Percentiles rank a stretch among this genome's conserved stretches.
Evolutionary conservation across 2,113 vertebrate species (phyloP).

Genomic region (Elachura formosa): DNA sequence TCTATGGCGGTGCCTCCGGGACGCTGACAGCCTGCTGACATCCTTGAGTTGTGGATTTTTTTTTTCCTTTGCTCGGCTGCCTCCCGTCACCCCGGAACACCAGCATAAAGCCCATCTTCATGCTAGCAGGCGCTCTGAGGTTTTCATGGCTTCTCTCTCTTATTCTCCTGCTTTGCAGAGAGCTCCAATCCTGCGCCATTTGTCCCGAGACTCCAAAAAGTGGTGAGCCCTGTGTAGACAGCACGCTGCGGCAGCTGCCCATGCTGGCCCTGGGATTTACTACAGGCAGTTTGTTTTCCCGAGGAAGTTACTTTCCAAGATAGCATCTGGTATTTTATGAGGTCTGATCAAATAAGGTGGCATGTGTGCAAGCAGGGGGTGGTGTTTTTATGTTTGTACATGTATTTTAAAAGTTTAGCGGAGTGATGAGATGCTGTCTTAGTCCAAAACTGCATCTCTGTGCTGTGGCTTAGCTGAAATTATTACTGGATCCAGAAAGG

Average conservation of each 20-base stretch:
- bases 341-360: conserved; percentile 36
- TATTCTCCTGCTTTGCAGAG: background rate
- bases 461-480: background rate
- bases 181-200: background rate
- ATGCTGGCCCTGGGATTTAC: background rate
- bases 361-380: background rate
- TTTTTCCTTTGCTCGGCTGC: background rate
- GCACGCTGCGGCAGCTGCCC: background rate
- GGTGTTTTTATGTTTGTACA: background rate
- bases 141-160: background rate
- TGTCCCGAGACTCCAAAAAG: background rate
- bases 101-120: background rate
- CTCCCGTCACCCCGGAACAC: background rate
- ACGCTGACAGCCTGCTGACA: conserved; percentile 20
- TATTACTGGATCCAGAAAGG: background rate
- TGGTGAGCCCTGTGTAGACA: background rate
- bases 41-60: background rate
- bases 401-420: background rate
- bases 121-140: background rate
- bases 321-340: conserved; percentile 39
- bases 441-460: background rate
- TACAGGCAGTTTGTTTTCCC: conserved; percentile 18
- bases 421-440: background rate
- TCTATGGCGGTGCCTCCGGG: background rate
- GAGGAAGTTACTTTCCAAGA: conserved; percentile 23